Conservation (phyloP, 2,113 vertebrate species). For the Barnardius zonarius region DNA sequence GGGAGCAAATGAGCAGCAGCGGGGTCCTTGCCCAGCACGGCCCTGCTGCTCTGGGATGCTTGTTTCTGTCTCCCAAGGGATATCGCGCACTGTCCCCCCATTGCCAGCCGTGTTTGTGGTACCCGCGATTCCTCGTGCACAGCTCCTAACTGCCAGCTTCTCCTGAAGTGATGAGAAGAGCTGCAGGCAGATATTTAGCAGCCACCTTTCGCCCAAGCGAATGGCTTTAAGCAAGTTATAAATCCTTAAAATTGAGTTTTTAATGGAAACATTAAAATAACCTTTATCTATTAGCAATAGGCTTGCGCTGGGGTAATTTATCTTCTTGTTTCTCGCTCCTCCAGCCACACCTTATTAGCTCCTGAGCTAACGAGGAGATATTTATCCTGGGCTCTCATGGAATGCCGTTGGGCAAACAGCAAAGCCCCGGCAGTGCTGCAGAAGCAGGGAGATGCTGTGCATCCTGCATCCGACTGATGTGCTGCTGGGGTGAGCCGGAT, state of each 20-base stretch:
- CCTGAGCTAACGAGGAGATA: neutral
- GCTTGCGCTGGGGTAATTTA: neutral
- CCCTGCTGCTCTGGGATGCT: neutral
- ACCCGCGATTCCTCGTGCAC: fast-evolving
- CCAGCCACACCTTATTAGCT: slow-evolving; percentile 49
- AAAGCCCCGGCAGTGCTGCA: fast-evolving
- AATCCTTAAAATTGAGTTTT: slow-evolving; percentile 68
- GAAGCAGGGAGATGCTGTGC: neutral
- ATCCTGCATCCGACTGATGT: neutral
- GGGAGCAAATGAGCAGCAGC: neutral
- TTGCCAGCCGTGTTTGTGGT: neutral
- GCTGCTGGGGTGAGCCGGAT: neutral
- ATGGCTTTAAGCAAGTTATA: slow-evolving; percentile 42
- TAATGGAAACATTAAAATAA: slow-evolving; percentile 64
- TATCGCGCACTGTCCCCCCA: neutral
- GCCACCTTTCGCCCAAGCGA: slow-evolving; percentile 20
- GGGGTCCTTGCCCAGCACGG: neutral
- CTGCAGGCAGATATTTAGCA: neutral
- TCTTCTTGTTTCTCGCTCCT: slow-evolving; percentile 8
- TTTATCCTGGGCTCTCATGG: slow-evolving; percentile 23
- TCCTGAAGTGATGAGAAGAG: neutral
- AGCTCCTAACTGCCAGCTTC: neutral
- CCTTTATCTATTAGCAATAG: slow-evolving; percentile 53
- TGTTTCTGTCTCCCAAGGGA: neutral
- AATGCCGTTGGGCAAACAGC: neutral